Evolutionary conservation across 2,888 invertebrate genomes (phyloP).

Genomic region (Eupithecia tripunctaria): DNA sequence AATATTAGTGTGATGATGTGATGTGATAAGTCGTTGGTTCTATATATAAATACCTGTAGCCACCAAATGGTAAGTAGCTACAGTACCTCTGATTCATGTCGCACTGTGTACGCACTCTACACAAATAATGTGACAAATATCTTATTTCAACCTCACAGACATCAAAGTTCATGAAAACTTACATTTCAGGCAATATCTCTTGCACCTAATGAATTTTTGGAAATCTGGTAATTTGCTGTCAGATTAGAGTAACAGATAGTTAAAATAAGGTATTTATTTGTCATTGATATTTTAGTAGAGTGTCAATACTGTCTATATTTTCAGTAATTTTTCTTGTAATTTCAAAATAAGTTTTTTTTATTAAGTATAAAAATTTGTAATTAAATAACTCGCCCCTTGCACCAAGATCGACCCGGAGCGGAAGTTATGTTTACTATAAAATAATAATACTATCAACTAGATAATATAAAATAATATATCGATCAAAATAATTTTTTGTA

Average conservation of each 20-base stretch:
- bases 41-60: too few species aligned
- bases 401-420: too few species aligned
- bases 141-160: background rate
- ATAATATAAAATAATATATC: too few species aligned
- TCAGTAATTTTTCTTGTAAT: too few species aligned
- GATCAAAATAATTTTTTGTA: too few species aligned
- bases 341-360: too few species aligned
- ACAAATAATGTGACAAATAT: constrained; percentile 16
- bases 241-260: background rate
- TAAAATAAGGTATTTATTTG: background rate
- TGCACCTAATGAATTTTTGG: constrained; percentile 15
- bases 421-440: too few species aligned
- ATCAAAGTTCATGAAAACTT: background rate
- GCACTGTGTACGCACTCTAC: constrained; percentile 2
- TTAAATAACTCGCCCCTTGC: too few species aligned
- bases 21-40: too few species aligned
- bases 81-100: background rate
- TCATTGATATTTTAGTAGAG: background rate
- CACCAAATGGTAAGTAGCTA: background rate
- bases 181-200: constrained; percentile 9
- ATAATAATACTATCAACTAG: too few species aligned
- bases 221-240: background rate
- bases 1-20: too few species aligned
- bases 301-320: background rate
- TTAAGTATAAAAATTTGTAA: too few species aligned